Base-by-base conservation (phyloP, 1,140 invertebrate species). In the Ridgeia piscesae region DNA sequence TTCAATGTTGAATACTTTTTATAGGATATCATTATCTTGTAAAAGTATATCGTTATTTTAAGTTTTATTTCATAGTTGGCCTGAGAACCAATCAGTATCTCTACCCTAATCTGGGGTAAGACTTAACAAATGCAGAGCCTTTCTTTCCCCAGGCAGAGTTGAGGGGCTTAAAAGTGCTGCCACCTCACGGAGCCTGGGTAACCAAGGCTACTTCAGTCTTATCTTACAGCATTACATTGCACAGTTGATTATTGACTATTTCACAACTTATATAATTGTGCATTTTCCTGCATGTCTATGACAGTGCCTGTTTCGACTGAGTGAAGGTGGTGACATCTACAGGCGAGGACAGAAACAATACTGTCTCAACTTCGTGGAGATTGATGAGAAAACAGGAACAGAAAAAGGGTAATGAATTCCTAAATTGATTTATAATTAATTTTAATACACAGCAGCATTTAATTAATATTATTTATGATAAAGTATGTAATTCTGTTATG, bases 321-420 rank as follows among this genome's bases (percentile, higher is more conserved):
- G 58, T 77, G 58, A 77, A 21, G 58, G 58, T 77, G 58, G 58
- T 4, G 92, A 93, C 88, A 93, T 92, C 27, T 95, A 94, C 91
- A 93, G 94, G 4, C 93, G 93, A 91, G 95, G 94, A 92, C 94
- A 95, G 91, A 95, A 95, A 89, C 95, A 95, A 92, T 95, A 95
- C 93, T 93, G 93, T 14, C 93, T 95, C 1, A 95, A 94, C 92
- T 95, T 95, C 93, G 92, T 95, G 6, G 93, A 95, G 48, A 92
- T 94, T 27, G 89, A 93, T 4, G 35, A 77, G 58, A 31, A 31
- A n/a, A 14, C 88, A 48, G 21, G 93, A 94, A 88, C 94, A 94
- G 14, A 88, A 94, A n/a, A 93, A 92, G 48, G 94, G 94, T 92
- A 94, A 95, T 93, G 94, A 94, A 95, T 92, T 92, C 92, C 92